Evolutionary conservation across 2,797 vertebrate genomes (phyloP).

Genomic region (Aythya fuligula): DNA sequence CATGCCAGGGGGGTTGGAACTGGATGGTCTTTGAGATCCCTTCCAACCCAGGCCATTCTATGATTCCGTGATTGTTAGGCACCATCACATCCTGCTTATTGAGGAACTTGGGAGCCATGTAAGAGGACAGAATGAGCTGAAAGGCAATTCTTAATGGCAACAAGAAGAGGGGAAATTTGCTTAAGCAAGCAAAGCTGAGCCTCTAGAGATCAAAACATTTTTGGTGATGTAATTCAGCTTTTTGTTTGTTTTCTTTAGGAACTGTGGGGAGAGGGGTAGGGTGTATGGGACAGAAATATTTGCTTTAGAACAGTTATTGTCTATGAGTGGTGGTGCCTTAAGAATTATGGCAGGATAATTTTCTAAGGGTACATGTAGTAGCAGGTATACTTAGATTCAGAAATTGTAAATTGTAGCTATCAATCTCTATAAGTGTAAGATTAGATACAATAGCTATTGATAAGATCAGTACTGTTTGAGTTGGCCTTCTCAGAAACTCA

Average conservation of each 20-base stretch:
- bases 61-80: not conserved
- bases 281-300: not conserved
- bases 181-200: not conserved
- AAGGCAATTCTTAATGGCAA: not conserved
- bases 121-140: not conserved
- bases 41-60: no score
- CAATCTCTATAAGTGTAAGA: not conserved
- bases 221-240: not conserved
- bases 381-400: not conserved
- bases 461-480: not conserved
- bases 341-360: not conserved
- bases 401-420: not conserved
- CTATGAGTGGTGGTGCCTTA: not conserved
- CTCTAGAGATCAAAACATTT: not conserved
- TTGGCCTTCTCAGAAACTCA: not conserved
- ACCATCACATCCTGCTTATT: not conserved
- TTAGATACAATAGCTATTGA: not conserved
- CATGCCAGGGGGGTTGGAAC: no score
- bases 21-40: no score
- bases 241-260: not conserved
- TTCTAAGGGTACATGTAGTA: not conserved
- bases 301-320: not conserved
- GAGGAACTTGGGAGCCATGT: not conserved
- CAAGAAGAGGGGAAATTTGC: not conserved
- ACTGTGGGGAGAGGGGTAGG: not conserved